Conservation (phyloP, 1,140 invertebrate species). For the Cyphomyrmex costatus region DNA sequence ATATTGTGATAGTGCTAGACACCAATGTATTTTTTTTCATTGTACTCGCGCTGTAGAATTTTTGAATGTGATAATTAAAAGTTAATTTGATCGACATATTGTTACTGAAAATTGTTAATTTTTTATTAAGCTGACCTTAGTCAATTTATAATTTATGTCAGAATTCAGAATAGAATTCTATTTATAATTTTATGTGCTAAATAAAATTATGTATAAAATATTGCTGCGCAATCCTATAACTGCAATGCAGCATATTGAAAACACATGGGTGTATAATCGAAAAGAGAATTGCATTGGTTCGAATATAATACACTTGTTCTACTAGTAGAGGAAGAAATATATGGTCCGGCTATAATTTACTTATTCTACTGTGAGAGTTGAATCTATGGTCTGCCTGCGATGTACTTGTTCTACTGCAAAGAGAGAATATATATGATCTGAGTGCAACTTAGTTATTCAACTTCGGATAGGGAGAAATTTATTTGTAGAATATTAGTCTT, state of each 20-base stretch:
- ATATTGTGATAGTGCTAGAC: neutral
- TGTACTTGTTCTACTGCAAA: constrained; percentile 54
- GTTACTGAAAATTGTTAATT: neutral
- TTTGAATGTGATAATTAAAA: neutral
- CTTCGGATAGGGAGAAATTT: constrained; percentile 10
- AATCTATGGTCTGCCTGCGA: constrained; percentile 29
- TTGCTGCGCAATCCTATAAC: neutral
- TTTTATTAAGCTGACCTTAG: neutral
- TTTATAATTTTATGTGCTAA: neutral
- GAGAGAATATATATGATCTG: constrained; percentile 51
- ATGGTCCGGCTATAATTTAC: constrained; percentile 56
- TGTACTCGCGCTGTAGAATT: neutral
- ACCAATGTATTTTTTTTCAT: neutral
- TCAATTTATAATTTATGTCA: neutral
- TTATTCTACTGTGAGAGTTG: constrained; percentile 52
- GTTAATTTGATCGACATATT: neutral
- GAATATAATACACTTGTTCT: constrained; percentile 48
- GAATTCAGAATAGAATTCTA: neutral
- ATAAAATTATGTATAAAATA: neutral
- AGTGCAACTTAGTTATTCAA: constrained; percentile 45
- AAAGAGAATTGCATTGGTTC: constrained; percentile 36
- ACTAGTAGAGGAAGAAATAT: constrained; percentile 31
- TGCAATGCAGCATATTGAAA: neutral
- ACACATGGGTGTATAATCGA: constrained; percentile 30
- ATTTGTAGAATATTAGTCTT: constrained; percentile 45